Evolutionary conservation across 2,113 vertebrate genomes (phyloP).

Genomic region (Sterna hirundo): DNA sequence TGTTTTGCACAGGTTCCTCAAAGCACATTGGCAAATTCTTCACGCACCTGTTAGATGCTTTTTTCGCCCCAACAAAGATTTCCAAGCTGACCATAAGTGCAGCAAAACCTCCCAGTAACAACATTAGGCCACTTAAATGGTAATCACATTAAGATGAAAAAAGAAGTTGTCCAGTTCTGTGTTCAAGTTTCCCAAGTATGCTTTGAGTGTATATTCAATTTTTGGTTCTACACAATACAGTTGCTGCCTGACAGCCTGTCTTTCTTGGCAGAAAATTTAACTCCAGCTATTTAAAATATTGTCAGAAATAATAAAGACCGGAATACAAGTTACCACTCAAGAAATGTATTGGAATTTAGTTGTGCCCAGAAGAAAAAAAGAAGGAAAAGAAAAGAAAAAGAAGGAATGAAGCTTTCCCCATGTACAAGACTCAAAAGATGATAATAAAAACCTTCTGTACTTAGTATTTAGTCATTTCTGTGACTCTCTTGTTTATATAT

Average conservation of each 20-base stretch:
- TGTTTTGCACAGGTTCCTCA: neutral
- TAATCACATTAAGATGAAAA: constrained; percentile 71
- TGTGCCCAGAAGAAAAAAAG: neutral
- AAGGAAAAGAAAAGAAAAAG: neutral
- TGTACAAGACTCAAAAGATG: constrained; percentile 16
- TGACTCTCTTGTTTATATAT: constrained; percentile 6
- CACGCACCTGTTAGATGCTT: constrained; percentile 65
- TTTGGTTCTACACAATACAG: neutral
- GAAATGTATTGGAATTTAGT: constrained; percentile 45
- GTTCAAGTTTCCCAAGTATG: constrained; percentile 18
- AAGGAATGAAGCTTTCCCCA: neutral
- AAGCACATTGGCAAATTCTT: neutral
- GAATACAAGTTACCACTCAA: neutral
- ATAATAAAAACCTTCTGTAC: constrained; percentile 66
- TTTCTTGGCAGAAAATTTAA: constrained; percentile 24
- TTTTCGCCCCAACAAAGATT: constrained; percentile 38
- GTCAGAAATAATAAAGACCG: constrained; percentile 59
- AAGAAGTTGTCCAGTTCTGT: neutral
- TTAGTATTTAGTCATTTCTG: constrained; percentile 7
- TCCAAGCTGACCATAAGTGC: constrained; percentile 46
- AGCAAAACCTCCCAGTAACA: constrained; percentile 56
- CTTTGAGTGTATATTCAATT: neutral
- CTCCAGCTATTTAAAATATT: constrained; percentile 52
- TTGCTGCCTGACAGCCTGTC: neutral
- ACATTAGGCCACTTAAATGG: constrained; percentile 43